A percentile compares a stretch with the other conserved stretches of the same genome.
Conservation (phyloP, 2,888 invertebrate species). For the Xestia sexstrigata region DNA sequence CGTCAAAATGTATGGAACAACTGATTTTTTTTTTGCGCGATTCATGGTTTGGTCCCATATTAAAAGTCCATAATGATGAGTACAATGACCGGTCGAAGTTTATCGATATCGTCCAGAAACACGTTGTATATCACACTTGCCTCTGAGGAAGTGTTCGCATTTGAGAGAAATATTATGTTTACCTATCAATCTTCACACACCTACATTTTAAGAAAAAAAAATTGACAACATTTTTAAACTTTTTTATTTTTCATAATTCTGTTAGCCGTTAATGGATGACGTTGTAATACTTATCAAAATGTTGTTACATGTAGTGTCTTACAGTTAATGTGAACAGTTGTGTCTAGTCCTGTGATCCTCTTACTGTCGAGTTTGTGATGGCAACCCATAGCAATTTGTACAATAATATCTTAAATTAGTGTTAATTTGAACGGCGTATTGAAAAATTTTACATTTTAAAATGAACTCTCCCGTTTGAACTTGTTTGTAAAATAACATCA, state of each 20-base stretch:
- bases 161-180: constrained; percentile 36
- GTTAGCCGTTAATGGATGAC: constrained; percentile 18
- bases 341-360: constrained; percentile 66
- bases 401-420: constrained; percentile 62
- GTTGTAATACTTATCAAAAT: constrained; percentile 36
- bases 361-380: constrained; percentile 58
- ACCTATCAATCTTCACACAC: no score
- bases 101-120: no score
- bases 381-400: constrained; percentile 58
- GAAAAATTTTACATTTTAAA: constrained; percentile 56
- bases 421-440: constrained; percentile 53
- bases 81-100: no score
- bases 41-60: no score
- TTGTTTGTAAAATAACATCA: constrained; percentile 55
- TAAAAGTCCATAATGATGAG: no score
- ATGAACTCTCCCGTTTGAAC: constrained; percentile 59
- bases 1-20: no score
- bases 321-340: constrained; percentile 42
- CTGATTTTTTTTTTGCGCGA: no score
- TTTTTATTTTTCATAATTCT: constrained; percentile 27
- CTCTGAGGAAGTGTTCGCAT: constrained; percentile 45
- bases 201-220: no score
- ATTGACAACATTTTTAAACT: neutral
- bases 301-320: constrained; percentile 52
- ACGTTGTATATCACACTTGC: constrained; percentile 20